Evolutionary conservation across 2,888 invertebrate genomes (phyloP), one percentile per base, ranked within the genome.

Genomic region (Gibbula magus): DNA sequence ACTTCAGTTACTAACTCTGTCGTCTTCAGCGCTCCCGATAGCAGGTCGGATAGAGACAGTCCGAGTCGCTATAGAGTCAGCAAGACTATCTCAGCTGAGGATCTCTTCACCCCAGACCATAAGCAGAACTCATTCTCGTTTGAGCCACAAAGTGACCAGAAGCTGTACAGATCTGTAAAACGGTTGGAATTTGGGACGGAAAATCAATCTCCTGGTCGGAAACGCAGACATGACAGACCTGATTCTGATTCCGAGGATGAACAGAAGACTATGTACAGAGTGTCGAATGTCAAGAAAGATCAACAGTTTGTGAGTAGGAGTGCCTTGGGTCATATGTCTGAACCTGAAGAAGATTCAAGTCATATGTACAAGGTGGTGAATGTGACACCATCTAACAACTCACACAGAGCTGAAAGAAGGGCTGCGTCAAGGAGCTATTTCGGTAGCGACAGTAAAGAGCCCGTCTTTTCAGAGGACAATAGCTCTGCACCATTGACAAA

Each of bases 271-370:
- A 29, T 20, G 32, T 75, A 75, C 75, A 75, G 75, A 32, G 75
- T 75, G 52, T 75, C 75, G 25, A 75, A 75, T 32, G 54, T 75
- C 32, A 54, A 18, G 0, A 54, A 75, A 32, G 53, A 75, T 29
- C 29, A 52, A n/a, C 29, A 16, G 54, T 29, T 67, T 29, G 45
- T 70, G n/a, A 39, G 3, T 18, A 70, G 39, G 35, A 32, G 39
- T 35, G 20, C 16, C 29, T 18, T n/a, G 39, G 32, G 20, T 5
- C 13, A 29, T 13, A 25, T 18, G 18, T 54, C 25, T 18, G 52
- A 53, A 29, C 73, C 45, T 39, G 54, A 32, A 20, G 54, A 75
- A 5, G 75, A 54, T 35, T n/a, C 8, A 25, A 29, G 25, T 16
- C 54, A 54, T 18, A 35, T 75, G 32, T 75, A 53, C n/a, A 52